Evolutionary conservation across 2,113 vertebrate species (phyloP), one percentile per base, ranked within the genome.

Genomic region (Cyphomyrus plagiostoma): DNA sequence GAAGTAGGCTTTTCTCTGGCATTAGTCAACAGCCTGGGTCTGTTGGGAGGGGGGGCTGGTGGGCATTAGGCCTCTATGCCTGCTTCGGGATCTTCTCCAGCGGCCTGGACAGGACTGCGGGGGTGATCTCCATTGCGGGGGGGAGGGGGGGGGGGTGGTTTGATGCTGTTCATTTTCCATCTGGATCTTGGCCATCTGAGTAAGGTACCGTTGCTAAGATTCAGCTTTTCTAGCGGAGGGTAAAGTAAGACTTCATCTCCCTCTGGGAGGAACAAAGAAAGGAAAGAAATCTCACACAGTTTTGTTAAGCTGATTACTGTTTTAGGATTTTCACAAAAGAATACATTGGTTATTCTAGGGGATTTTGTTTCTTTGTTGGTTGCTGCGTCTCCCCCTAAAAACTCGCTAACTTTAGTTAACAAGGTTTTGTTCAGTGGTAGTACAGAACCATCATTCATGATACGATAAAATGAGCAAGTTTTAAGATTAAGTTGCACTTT

Each of bases 251-350:
- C 77, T 58, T 7, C 53, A 35, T 56, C 70, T 88, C 88, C 77
- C 49, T 77, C 45, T 83, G 26, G 74, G 74, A 42, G 35, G 35
- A 80, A 42, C 15, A 42, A 74, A 42, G 74, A 42, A 39, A 42
- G 1, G 7, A 84, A 84, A 45, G 39, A 52, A 84, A 26, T 8
- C 74, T 88, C 42, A 82, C 15, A 80, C 6, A 17, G 39, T 70
- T 58, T 88, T 26, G 88, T 45, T 91, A 90, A 90, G 90, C 42
- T 30, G 87, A 70, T 90, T 66, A 89, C n/a, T 23, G 49, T 48
- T 56, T 83, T 45, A 48, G 52, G 30, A 21, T 49, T 35, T 80
- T 70, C 5, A 26, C 87, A 49, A 50, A 87, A 88, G 80, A 88
- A 53, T 86, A 30, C 21, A 66, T 45, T 8, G 50, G 42, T 66